Conservation (phyloP, 2,888 invertebrate genomes). For the Drosophila subsilvestris region DNA sequence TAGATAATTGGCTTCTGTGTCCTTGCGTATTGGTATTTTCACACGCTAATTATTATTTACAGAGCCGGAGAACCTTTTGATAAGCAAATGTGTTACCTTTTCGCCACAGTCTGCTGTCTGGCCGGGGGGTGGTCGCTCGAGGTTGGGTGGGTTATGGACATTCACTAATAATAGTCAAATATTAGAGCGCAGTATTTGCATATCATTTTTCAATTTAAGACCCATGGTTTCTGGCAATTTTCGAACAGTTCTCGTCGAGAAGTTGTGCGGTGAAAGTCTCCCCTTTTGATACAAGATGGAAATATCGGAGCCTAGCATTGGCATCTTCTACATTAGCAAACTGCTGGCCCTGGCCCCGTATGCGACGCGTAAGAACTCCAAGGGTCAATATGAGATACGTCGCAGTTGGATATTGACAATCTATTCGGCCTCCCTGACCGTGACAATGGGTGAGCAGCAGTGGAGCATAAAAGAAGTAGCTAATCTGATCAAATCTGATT, state of each 20-base stretch:
- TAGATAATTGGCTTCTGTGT: conserved; percentile 60
- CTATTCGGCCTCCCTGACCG: conserved; percentile 77
- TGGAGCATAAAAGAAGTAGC: neutral
- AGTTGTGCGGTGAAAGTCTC: conserved; percentile 27
- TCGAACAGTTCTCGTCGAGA: conserved; percentile 21
- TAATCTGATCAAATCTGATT: neutral
- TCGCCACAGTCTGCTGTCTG: conserved; percentile 1
- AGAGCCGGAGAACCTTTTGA: conserved; percentile 32
- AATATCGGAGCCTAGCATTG: conserved; percentile 79
- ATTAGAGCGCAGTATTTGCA: conserved; percentile 71
- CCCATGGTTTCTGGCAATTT: conserved; percentile 31
- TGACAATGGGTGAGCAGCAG: conserved; percentile 78
- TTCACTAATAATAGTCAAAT: conserved; percentile 68
- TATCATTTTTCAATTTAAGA: conserved; percentile 45
- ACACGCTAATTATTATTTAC: conserved; percentile 77
- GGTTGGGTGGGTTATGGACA: conserved; percentile 22
- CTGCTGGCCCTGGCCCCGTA: conserved; percentile 82
- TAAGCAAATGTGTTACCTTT: conserved; percentile 54
- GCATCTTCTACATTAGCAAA: conserved; percentile 82
- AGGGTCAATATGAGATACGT: conserved; percentile 73
- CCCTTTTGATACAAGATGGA: conserved; percentile 71
- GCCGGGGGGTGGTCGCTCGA: conserved; percentile 2
- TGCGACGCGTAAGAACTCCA: conserved; percentile 70
- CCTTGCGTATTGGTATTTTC: conserved; percentile 68
- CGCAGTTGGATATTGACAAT: conserved; percentile 79